Percentiles rank a stretch among this genome's conserved stretches.
Evolutionary conservation across 2,888 invertebrate species (phyloP).

Genomic region (Dusona sp.): DNA sequence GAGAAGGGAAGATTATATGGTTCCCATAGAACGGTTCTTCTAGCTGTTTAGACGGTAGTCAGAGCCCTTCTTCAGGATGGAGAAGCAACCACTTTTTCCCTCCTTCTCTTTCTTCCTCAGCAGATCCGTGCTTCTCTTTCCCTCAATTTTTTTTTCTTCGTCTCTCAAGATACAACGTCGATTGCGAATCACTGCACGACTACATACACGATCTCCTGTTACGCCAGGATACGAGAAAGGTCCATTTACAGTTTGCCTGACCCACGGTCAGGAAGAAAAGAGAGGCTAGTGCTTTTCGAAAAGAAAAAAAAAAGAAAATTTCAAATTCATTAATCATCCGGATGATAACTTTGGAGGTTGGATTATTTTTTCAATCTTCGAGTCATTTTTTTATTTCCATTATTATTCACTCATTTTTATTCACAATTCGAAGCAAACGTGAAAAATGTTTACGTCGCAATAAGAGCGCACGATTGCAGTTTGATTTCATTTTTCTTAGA

Average conservation of each 20-base stretch:
- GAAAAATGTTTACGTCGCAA: too few species aligned
- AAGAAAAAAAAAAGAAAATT: conserved; percentile 21
- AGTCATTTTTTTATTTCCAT: background rate
- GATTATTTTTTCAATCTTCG: background rate
- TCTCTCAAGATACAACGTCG: conserved; percentile 41
- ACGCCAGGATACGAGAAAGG: conserved; percentile 55
- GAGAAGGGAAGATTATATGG: conserved; percentile 43
- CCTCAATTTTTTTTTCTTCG: background rate
- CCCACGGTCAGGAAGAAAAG: conserved; percentile 36
- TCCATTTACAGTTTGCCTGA: conserved; percentile 60
- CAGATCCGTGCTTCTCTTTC: background rate
- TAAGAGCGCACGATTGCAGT: background rate
- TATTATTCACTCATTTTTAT: background rate
- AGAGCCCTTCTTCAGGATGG: conserved; percentile 40
- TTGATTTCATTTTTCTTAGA: background rate
- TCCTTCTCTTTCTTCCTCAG: background rate
- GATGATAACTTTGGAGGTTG: background rate
- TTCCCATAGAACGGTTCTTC: conserved; percentile 68
- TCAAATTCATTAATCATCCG: background rate
- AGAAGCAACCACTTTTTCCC: conserved; percentile 18
- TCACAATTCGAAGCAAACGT: background rate
- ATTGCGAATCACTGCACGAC: conserved; percentile 64
- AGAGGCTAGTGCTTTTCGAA: background rate
- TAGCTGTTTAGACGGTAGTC: conserved; percentile 42
- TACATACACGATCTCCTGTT: conserved; percentile 48